Evolutionary conservation across 2,113 vertebrate species (phyloP).

Genomic region (Lophius piscatorius): DNA sequence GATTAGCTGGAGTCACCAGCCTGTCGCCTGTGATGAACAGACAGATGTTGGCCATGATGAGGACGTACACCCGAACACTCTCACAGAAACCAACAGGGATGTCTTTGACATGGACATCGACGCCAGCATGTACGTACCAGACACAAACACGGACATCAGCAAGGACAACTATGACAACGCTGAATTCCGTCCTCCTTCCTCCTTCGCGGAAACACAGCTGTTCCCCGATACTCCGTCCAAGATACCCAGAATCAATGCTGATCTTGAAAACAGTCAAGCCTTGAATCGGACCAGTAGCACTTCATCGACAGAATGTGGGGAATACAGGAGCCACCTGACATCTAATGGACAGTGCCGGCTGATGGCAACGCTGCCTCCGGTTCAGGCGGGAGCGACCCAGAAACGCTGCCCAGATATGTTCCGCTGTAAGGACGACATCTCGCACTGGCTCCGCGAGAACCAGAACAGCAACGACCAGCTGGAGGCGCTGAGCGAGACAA

Average conservation of each 20-base stretch:
- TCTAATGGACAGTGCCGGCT: constrained; percentile 78
- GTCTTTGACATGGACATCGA: constrained; percentile 11
- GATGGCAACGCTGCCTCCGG: constrained; percentile 73
- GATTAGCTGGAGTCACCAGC: neutral
- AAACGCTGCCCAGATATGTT: constrained; percentile 83
- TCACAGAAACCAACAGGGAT: neutral
- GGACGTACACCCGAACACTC: neutral
- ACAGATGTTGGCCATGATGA: neutral
- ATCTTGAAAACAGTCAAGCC: neutral
- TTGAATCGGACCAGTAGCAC: neutral
- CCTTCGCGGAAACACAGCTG: constrained; percentile 9
- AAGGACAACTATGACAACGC: constrained; percentile 50
- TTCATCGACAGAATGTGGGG: neutral
- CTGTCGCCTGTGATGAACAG: constrained; percentile 15
- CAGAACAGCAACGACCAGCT: constrained; percentile 82
- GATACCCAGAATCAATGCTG: rapidly evolving
- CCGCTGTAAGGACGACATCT: constrained; percentile 82
- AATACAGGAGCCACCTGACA: constrained; percentile 61
- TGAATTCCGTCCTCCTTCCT: constrained; percentile 53
- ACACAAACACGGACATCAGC: constrained; percentile 2
- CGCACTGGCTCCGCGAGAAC: constrained; percentile 84
- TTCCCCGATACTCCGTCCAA: constrained; percentile 1
- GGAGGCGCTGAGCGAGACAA: constrained; percentile 76
- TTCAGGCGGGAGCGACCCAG: constrained; percentile 66
- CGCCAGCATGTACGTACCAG: constrained; percentile 24